These are phyloP conservation scores for Pollenia labialis DNA, from an alignment of 2,888 invertebrate genomes.

Conservation along the genomic window DNA sequence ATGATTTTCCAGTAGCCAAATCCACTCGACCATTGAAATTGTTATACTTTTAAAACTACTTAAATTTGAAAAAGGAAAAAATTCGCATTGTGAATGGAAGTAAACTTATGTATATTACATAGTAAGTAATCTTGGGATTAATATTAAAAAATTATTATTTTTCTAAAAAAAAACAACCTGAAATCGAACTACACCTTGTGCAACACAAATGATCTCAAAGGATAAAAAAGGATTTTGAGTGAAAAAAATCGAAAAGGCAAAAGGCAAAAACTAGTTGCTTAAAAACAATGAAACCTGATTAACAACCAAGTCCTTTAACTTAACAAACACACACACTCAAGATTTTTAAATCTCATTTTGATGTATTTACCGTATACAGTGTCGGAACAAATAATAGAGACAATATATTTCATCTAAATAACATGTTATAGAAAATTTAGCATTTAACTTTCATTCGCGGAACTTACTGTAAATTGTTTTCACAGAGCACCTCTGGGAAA, in stretches of 20 bases:
- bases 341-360: too few species aligned
- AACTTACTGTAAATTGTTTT: too few species aligned
- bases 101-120: neutral
- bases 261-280: conserved; percentile 40
- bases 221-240: conserved; percentile 63
- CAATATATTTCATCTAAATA: too few species aligned
- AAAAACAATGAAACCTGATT: conserved; percentile 46
- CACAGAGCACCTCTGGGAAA: too few species aligned
- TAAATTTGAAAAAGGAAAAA: neutral
- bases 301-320: neutral
- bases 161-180: conserved; percentile 11
- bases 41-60: conserved; percentile 17
- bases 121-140: conserved; percentile 51
- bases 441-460: too few species aligned
- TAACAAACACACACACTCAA: neutral
- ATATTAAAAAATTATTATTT: conserved; percentile 19
- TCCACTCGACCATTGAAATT: conserved; percentile 29
- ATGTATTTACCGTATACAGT: neutral
- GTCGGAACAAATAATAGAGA: too few species aligned
- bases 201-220: conserved; percentile 38
- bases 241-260: conserved; percentile 66
- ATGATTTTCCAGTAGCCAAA: conserved; percentile 46
- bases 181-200: conserved; percentile 49
- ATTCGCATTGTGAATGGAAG: conserved; percentile 4
- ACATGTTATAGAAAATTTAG: too few species aligned